Percentiles rank a stretch among this genome's conserved stretches.
Evolutionary conservation across 2,797 vertebrate genomes (phyloP).

Genomic region (Hyperoplus lanceolatus): DNA sequence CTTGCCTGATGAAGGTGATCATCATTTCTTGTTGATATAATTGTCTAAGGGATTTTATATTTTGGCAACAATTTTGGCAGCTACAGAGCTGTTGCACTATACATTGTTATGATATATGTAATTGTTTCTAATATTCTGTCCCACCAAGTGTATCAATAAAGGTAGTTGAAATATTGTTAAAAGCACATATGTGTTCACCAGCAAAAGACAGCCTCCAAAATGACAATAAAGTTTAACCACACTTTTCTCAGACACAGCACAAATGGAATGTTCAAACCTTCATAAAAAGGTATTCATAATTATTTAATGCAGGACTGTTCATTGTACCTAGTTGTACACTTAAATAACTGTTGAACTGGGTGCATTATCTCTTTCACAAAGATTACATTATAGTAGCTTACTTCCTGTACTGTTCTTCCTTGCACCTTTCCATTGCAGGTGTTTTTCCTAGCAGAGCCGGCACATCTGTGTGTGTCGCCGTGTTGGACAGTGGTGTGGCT

Average conservation of each 20-base stretch:
- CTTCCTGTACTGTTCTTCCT: slow-evolving; percentile 87
- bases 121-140: not conserved
- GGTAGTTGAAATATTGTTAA: not conserved
- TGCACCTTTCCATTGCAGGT: slow-evolving; percentile 84
- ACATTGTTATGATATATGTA: not conserved
- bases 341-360: not conserved
- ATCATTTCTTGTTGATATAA: not conserved
- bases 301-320: too few relatives aligned
- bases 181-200: not conserved
- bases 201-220: not conserved
- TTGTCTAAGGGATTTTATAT: not conserved
- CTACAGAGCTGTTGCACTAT: not conserved
- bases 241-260: not conserved
- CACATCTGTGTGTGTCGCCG: slow-evolving; percentile 77
- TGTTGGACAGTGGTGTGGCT: slow-evolving; percentile 77
- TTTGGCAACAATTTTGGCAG: not conserved
- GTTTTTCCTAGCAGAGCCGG: slow-evolving; percentile 86
- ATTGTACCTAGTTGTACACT: not conserved
- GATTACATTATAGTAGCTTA: slow-evolving; percentile 71
- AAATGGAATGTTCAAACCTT: not conserved
- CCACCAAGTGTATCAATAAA: not conserved
- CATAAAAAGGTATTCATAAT: not conserved
- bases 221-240: not conserved
- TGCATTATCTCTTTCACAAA: slow-evolving; percentile 5
- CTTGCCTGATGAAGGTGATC: not conserved